These are phyloP conservation scores for Parapristionchus giblindavisi DNA, from an alignment of 2,888 invertebrate genomes.

Conservation along the genomic window DNA sequence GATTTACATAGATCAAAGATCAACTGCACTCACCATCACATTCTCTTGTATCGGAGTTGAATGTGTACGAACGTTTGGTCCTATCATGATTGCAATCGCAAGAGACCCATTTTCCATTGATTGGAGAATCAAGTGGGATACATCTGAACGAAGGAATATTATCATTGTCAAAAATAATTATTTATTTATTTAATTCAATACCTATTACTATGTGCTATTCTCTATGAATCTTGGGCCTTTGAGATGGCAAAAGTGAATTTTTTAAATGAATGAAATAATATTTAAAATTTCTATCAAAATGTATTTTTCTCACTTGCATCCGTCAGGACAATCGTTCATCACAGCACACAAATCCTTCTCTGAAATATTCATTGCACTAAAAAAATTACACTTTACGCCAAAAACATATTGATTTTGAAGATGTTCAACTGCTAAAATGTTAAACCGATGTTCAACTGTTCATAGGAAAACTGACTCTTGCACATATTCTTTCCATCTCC, in stretches of 20 bases:
- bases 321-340: constrained; percentile 24
- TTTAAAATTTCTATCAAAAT: not conserved
- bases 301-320: constrained; percentile 8
- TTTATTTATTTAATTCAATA: not conserved
- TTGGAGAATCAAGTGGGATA: not conserved
- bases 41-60: constrained; percentile 25
- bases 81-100: constrained; percentile 22
- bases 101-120: constrained; percentile 26
- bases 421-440: no score
- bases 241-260: not conserved
- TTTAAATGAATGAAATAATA: not conserved
- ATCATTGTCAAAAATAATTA: not conserved
- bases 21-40: constrained; percentile 13
- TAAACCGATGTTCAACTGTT: not conserved
- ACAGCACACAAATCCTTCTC: constrained; percentile 22
- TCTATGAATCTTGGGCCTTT: no score
- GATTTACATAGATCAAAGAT: not conserved
- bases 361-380: no score
- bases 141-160: not conserved
- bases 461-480: constrained; percentile 40
- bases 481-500: constrained; percentile 57
- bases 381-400: no score
- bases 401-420: no score
- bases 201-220: not conserved
- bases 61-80: constrained; percentile 6